phyloP scores from a whole-genome alignment of 2,113 vertebrate species.

The Danio rerio region DNA sequence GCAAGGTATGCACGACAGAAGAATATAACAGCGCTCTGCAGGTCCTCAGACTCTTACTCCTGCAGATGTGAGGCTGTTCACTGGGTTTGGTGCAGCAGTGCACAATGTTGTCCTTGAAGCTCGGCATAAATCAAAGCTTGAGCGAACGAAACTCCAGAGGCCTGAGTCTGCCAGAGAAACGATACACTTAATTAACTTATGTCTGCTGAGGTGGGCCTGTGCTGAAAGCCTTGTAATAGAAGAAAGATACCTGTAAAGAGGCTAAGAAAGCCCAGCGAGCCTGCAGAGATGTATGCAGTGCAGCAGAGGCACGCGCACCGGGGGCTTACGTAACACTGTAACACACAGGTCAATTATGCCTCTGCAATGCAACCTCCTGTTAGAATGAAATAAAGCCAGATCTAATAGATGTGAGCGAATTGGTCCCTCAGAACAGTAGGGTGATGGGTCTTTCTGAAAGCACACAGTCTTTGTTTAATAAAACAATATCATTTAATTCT shows the following conservation, averaged over 20 bases:
- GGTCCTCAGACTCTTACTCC: neutral
- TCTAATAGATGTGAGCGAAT: slow-evolving; percentile 12
- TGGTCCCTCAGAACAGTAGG: slow-evolving; percentile 5
- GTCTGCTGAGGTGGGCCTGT: slow-evolving; percentile 48
- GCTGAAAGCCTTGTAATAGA: slow-evolving; percentile 47
- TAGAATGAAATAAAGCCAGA: neutral
- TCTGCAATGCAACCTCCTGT: neutral
- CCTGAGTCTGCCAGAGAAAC: slow-evolving; percentile 47
- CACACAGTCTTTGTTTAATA: neutral
- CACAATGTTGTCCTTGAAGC: slow-evolving; percentile 56
- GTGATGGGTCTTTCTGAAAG: slow-evolving; percentile 3
- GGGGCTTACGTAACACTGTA: neutral
- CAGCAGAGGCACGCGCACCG: neutral
- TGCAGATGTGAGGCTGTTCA: neutral
- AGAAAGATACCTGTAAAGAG: slow-evolving; percentile 22
- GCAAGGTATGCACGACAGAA: neutral
- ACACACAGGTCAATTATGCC: slow-evolving; percentile 1
- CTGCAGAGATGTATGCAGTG: slow-evolving; percentile 7
- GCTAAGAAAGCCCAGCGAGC: neutral
- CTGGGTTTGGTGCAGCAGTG: slow-evolving; percentile 31
- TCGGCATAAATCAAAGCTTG: slow-evolving; percentile 57
- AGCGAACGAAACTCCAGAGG: slow-evolving; percentile 26
- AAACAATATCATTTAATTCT: neutral
- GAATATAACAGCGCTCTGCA: neutral
- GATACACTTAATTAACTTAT: slow-evolving; percentile 55